These are phyloP conservation scores for Planiliza haematocheilus DNA, from an alignment of 2,113 vertebrate species.

Conservation along the genomic window DNA sequence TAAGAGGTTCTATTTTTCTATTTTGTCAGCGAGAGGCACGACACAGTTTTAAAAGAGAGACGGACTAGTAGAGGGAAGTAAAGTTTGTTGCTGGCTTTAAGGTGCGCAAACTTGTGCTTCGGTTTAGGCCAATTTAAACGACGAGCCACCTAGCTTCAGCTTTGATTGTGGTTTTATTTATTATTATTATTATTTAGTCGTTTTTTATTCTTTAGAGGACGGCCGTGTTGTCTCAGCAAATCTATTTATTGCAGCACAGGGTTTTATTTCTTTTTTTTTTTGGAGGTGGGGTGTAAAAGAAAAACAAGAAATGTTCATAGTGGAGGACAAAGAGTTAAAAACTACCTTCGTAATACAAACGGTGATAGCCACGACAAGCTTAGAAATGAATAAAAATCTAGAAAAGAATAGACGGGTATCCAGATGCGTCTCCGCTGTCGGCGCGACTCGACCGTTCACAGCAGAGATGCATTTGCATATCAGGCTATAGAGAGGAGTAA, in stretches of 20 bases:
- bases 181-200: no score
- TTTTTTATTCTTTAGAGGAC: no score
- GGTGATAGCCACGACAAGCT: constrained; percentile 41
- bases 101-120: constrained; percentile 56
- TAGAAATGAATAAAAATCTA: constrained; percentile 54
- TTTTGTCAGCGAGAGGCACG: constrained; percentile 45
- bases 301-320: background rate
- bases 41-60: constrained; percentile 16
- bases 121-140: constrained; percentile 34
- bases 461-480: constrained; percentile 50
- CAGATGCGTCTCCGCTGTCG: constrained; percentile 38
- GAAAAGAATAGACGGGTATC: constrained; percentile 40
- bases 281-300: background rate
- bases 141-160: background rate
- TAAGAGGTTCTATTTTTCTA: constrained; percentile 35
- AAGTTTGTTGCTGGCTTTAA: constrained; percentile 19
- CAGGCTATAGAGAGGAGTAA: constrained; percentile 47
- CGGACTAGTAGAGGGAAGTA: no score
- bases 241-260: no score
- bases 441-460: constrained; percentile 2
- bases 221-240: no score
- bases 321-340: constrained; percentile 14
- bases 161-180: no score
- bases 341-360: constrained; percentile 47
- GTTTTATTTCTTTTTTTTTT: no score